These are phyloP conservation scores for Synergus itoensis DNA, from an alignment of 2,888 invertebrate genomes.

Conservation along the genomic window DNA sequence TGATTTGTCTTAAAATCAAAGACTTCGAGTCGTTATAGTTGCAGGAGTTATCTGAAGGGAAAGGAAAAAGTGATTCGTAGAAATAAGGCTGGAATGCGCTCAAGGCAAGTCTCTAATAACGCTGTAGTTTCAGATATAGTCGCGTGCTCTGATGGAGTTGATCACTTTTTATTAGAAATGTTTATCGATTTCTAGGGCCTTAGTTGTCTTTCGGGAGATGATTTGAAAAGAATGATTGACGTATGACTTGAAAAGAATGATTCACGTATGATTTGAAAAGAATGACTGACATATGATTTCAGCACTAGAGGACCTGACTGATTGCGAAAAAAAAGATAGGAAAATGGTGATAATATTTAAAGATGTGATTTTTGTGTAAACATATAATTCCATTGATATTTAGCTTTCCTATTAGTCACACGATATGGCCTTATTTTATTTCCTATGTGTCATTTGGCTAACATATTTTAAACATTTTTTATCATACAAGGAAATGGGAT, in stretches of 20 bases:
- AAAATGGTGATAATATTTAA: not conserved
- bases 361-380: not conserved
- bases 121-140: constrained; percentile 21
- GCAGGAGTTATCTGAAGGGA: constrained; percentile 8
- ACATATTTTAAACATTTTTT: not conserved
- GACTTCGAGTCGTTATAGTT: constrained; percentile 6
- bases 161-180: not conserved
- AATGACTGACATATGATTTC: not conserved
- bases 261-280: not conserved
- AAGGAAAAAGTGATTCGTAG: constrained; percentile 39
- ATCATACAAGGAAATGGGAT: not conserved
- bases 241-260: not conserved
- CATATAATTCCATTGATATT: not conserved
- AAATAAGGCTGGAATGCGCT: constrained; percentile 36
- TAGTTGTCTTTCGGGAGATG: not conserved
- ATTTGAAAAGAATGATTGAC: not conserved
- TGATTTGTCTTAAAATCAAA: constrained; percentile 20
- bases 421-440: not conserved
- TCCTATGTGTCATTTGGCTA: not conserved
- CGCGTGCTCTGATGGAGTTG: constrained; percentile 11
- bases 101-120: constrained; percentile 36
- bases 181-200: not conserved
- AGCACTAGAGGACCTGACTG: not conserved
- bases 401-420: not conserved
- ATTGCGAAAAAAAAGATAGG: not conserved